Evolutionary conservation across 2,797 vertebrate genomes (phyloP), one percentile per base, ranked within the genome.

Genomic region (Enteromius argenteus): DNA sequence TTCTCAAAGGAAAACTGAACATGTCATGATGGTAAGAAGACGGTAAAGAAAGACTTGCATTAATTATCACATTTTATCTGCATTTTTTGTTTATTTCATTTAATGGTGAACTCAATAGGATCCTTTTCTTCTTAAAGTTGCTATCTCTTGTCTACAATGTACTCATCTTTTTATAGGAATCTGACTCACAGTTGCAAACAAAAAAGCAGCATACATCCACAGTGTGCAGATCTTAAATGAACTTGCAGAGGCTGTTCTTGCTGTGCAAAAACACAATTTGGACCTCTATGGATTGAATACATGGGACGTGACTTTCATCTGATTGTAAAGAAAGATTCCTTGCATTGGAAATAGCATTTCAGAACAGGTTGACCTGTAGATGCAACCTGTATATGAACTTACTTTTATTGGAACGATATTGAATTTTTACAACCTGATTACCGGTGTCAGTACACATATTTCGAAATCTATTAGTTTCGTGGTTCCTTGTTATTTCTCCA

Each of bases 381-480:
- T 91, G 27, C 49, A 62, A 73, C 86, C 81, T 64, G 68, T 79
- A 78, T 89, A 89, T 89, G 89, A 74, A 88, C 67, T 79, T 85
- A 88, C 90, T 78, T 91, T 89, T 90, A 92, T 84, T 80, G 92
- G 93, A 94, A 93, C 91, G 84, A 90, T 93, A 89, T 92, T 92
- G 88, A 92, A 90, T 92, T 94, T 93, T 93, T 93, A 94, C 92
- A 92, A 92, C 92, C 92, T 93, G 92, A 92, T 76, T 51, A 75
- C 93, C 91, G 86, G 89, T 91, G 92, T 91, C 90, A 93, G 94
- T 93, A 92, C 91, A 92, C 93, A 93, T 92, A 91, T 91, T 90
- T 91, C 86, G 87, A 90, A 86, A 86, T 81, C 91, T 81, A 88
- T 91, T 91, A 86, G 89, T 91, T 91, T 92, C 88, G 87, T 92